Conservation (phyloP, 2,113 vertebrate genomes). For the Formicarius rufipectus region DNA sequence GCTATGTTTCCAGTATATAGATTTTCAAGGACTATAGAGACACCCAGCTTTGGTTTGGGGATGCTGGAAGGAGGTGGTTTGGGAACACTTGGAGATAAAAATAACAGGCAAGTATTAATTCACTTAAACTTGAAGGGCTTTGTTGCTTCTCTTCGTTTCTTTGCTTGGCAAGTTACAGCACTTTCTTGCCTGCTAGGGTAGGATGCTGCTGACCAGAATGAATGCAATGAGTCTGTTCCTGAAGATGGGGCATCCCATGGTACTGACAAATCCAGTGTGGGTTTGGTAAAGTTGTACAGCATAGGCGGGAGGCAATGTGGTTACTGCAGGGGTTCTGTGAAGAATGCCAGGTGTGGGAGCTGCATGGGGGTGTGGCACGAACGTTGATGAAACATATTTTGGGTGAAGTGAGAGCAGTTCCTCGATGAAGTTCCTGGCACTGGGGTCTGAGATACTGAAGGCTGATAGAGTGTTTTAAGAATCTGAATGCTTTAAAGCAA, state of each 20-base stretch:
- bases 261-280: no score
- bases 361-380: neutral
- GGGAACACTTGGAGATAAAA: neutral
- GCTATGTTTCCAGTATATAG: neutral
- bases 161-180: neutral
- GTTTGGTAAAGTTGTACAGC: neutral
- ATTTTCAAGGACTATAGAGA: neutral
- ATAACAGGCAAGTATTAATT: neutral
- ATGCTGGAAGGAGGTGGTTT: neutral
- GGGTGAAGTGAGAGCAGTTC: neutral
- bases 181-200: neutral
- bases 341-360: neutral
- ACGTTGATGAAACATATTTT: neutral
- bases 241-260: rapidly evolving
- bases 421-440: rapidly evolving
- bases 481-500: neutral
- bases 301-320: no score
- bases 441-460: rapidly evolving
- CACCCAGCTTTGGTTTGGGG: neutral
- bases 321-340: rapidly evolving
- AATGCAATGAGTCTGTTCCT: neutral
- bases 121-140: neutral
- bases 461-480: rapidly evolving
- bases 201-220: neutral
- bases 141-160: neutral